Evolutionary conservation across 2,888 invertebrate genomes (phyloP), one percentile per base, ranked within the genome.

Genomic region (Chromoteleia sp.): DNA sequence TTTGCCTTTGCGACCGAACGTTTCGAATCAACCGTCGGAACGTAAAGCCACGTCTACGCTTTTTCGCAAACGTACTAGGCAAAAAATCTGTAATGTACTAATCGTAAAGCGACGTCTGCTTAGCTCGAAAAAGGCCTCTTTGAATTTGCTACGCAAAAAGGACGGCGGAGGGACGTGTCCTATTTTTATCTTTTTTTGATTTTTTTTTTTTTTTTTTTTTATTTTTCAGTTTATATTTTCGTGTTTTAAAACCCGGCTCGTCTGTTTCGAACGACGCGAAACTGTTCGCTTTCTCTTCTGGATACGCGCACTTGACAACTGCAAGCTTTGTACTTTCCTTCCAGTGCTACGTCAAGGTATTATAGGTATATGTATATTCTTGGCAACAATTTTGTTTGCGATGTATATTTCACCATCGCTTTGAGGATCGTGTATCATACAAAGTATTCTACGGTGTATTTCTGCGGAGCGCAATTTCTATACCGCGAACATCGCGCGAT

Each of bases 1-100:
- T 56, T 71, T 41, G 61, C 67, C 71, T 68, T 74, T 63, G 61
- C 63, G 33, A 21, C 17, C 54, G 52, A 43, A 39, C 33, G 45
- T 74, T 58, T 76, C 74, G 41, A 52, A 36, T 25, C 6, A 71
- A 71, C 59, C 50, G 70, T 71, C 63, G 41, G 50, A 58, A 54
- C 41, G 74, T 75, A 83, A 84, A 84, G 82, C 71, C 77, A 4
- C 36, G 39, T 43, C 56, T 74, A 25, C 25, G 30, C 48, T 36
- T 74, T 74, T 74, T 25, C 58, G 21, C 45, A 2, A 29, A 15
- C n/a, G 14, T 30, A 7, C 59, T 33, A n/a, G 30, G 41, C 52
- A 61, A 54, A 71, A 71, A 56, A 56, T 63, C 54, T 17, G 48
- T 45, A 65, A 56, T 56, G 63, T 52, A 48, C 71, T 78, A 71